phyloP scores from a whole-genome alignment of 1,140 invertebrate genomes.

The Temnothorax nylanderi region DNA sequence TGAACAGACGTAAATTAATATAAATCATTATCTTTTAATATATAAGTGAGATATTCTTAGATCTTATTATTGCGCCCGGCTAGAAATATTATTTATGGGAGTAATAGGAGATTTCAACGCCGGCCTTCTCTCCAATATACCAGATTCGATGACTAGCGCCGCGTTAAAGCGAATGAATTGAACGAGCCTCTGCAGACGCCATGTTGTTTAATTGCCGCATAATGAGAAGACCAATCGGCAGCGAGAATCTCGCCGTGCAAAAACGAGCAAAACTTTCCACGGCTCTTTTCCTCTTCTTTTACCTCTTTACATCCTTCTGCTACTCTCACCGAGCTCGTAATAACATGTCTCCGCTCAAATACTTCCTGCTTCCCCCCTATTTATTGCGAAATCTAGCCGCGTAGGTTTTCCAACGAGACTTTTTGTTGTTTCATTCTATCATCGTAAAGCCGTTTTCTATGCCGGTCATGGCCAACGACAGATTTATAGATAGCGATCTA shows the following conservation, averaged over 20 bases:
- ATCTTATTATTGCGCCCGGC: neutral
- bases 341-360: conserved; percentile 35
- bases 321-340: conserved; percentile 14
- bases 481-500: neutral
- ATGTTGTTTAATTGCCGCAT: conserved; percentile 76
- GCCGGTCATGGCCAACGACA: neutral
- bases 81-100: neutral
- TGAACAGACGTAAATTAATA: conserved; percentile 25
- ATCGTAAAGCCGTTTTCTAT: neutral
- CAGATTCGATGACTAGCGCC: conserved; percentile 73
- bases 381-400: conserved; percentile 40
- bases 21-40: conserved; percentile 3
- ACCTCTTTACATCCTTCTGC: neutral
- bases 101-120: conserved; percentile 25
- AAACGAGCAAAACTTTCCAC: conserved; percentile 41
- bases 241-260: conserved; percentile 49
- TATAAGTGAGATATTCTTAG: conserved; percentile 14
- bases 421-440: conserved; percentile 5
- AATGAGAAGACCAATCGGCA: conserved; percentile 69
- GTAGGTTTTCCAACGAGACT: neutral
- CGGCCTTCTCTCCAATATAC: neutral
- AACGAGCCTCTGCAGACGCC: conserved; percentile 69
- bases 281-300: neutral
- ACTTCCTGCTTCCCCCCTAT: conserved; percentile 33
- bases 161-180: conserved; percentile 47